Conservation (phyloP, 1,140 invertebrate species). For the Trigoniulus corallinus region DNA sequence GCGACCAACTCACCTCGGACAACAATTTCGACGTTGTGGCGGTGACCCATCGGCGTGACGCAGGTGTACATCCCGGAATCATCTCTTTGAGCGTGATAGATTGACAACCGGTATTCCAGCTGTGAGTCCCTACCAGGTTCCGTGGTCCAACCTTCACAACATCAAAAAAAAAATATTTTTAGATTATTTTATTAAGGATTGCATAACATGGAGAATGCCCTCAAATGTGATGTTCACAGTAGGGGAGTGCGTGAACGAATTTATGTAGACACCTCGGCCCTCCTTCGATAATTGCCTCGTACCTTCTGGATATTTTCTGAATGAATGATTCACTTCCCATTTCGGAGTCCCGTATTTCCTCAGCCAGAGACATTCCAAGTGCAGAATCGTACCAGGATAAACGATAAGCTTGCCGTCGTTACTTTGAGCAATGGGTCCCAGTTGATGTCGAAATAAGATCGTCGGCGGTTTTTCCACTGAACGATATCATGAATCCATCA, state of each 20-base stretch:
- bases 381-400: constrained; percentile 62
- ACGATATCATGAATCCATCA: too few relatives aligned
- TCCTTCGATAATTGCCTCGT: not conserved
- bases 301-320: constrained; percentile 51
- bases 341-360: constrained; percentile 62
- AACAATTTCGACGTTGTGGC: constrained; percentile 57
- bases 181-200: not conserved
- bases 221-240: not conserved
- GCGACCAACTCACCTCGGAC: constrained; percentile 50
- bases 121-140: constrained; percentile 57
- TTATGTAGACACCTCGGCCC: too few relatives aligned
- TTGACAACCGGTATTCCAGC: constrained; percentile 62
- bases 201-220: not conserved
- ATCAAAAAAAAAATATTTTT: not conserved
- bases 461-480: constrained; percentile 70
- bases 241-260: not conserved
- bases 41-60: constrained; percentile 57
- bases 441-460: constrained; percentile 57
- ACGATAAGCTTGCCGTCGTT: constrained; percentile 68
- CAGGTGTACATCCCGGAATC: constrained; percentile 67
- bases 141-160: constrained; percentile 44
- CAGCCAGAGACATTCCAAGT: constrained; percentile 76
- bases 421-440: constrained; percentile 67
- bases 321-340: constrained; percentile 52
- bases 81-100: constrained; percentile 53